Evolutionary conservation across 2,888 invertebrate species (phyloP).

Genomic region (Megamerina dolium): DNA sequence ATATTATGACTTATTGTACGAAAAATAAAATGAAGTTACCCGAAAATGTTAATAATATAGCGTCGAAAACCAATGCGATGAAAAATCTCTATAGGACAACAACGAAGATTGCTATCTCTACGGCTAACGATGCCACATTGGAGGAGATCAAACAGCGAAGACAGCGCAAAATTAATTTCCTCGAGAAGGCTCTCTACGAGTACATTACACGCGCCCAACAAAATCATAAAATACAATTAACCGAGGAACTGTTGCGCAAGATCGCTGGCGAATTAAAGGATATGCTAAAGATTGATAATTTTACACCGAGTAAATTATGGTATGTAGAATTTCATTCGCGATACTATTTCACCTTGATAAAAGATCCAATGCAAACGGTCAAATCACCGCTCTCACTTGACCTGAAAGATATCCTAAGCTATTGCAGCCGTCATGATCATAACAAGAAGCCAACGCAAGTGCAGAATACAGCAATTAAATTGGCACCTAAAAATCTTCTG

Average conservation of each 20-base stretch:
- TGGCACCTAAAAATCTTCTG: slow-evolving; percentile 27
- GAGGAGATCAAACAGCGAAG: slow-evolving; percentile 33
- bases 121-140: slow-evolving; percentile 29
- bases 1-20: slow-evolving; percentile 39
- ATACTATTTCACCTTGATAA: slow-evolving; percentile 12
- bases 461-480: slow-evolving; percentile 21
- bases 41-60: not conserved
- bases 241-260: slow-evolving; percentile 27
- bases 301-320: slow-evolving; percentile 36
- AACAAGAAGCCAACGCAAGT: slow-evolving; percentile 24
- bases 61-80: slow-evolving; percentile 4
- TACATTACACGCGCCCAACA: slow-evolving; percentile 39
- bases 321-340: slow-evolving; percentile 32
- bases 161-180: slow-evolving; percentile 37
- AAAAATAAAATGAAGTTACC: slow-evolving; percentile 9
- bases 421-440: slow-evolving; percentile 36
- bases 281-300: slow-evolving; percentile 39
- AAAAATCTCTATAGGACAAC: slow-evolving; percentile 26
- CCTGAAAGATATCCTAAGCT: slow-evolving; percentile 39
- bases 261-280: slow-evolving; percentile 34
- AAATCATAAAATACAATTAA: slow-evolving; percentile 32
- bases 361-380: slow-evolving; percentile 27
- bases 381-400: slow-evolving; percentile 35
- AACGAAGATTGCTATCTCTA: slow-evolving; percentile 26
- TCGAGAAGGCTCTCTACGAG: slow-evolving; percentile 39